Conservation (phyloP, 2,888 invertebrate species). For the Lamellibrachia columna region DNA sequence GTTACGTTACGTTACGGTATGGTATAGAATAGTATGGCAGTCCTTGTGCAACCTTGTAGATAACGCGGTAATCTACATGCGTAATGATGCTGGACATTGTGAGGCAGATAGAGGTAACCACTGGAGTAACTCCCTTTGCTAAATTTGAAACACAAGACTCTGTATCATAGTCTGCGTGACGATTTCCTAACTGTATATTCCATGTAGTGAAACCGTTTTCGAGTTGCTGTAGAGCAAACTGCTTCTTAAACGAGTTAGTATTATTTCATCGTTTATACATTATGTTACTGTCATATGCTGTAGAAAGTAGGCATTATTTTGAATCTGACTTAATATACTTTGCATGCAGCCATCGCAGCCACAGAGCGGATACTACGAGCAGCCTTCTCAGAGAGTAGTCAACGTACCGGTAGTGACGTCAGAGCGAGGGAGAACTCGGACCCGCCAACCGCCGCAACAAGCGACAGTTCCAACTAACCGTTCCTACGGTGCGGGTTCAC, state of each 20-base stretch:
- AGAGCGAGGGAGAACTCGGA: neutral
- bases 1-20: too few relatives aligned
- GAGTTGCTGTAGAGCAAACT: neutral
- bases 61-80: neutral
- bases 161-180: neutral
- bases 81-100: neutral
- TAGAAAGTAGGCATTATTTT: neutral
- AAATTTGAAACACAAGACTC: neutral
- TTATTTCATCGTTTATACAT: neutral
- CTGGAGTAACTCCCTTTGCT: neutral
- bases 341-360: neutral
- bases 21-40: neutral
- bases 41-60: neutral
- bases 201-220: neutral
- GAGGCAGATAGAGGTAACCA: neutral
- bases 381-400: neutral
- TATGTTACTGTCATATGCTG: too few relatives aligned
- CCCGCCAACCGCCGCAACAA: neutral
- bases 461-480: neutral
- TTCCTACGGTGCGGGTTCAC: neutral
- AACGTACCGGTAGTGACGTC: slow-evolving; percentile 6
- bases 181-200: too few relatives aligned
- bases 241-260: neutral
- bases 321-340: neutral
- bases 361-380: neutral